A percentile compares a stretch with the other conserved stretches of the same genome.
Conservation (phyloP, 2,888 invertebrate genomes). For the Philonicus albiceps region DNA sequence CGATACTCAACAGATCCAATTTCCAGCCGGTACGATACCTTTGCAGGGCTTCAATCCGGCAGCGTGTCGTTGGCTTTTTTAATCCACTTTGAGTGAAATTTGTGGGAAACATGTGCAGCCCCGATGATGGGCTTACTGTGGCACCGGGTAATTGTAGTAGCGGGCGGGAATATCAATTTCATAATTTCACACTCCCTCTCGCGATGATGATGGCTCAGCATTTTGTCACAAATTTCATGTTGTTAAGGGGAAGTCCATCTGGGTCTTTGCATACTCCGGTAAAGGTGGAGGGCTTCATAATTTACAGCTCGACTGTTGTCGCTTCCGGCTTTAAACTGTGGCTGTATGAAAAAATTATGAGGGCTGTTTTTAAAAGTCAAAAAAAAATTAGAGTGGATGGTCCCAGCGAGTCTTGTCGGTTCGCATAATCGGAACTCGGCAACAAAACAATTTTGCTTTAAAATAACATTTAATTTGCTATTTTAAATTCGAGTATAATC, state of each 20-base stretch:
- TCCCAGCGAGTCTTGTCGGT: background rate
- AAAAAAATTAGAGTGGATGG: background rate
- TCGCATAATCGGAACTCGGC: background rate
- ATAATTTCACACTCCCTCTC: conserved; percentile 2
- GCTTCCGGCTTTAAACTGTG: background rate
- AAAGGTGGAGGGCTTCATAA: background rate
- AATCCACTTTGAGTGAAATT: conserved; percentile 33
- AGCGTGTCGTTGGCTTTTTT: conserved; percentile 23
- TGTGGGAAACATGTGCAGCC: conserved; percentile 32
- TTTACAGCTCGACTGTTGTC: background rate
- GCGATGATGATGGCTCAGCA: background rate
- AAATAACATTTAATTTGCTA: background rate
- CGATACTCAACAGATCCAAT: conserved; percentile 11
- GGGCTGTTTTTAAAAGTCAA: background rate
- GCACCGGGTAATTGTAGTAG: conserved; percentile 27
- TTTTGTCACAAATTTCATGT: conserved; percentile 16
- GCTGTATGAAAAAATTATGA: background rate
- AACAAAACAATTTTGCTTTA: background rate
- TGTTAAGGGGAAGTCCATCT: conserved; percentile 2
- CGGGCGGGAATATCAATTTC: conserved; percentile 31
- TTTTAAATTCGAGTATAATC: background rate
- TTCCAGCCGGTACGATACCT: conserved; percentile 4
- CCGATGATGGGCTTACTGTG: conserved; percentile 2
- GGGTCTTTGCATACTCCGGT: background rate
- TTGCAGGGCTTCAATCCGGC: conserved; percentile 1